These are phyloP conservation scores for Tapirus indicus DNA, from an alignment of 2,797 vertebrate species.

Conservation along the genomic window DNA sequence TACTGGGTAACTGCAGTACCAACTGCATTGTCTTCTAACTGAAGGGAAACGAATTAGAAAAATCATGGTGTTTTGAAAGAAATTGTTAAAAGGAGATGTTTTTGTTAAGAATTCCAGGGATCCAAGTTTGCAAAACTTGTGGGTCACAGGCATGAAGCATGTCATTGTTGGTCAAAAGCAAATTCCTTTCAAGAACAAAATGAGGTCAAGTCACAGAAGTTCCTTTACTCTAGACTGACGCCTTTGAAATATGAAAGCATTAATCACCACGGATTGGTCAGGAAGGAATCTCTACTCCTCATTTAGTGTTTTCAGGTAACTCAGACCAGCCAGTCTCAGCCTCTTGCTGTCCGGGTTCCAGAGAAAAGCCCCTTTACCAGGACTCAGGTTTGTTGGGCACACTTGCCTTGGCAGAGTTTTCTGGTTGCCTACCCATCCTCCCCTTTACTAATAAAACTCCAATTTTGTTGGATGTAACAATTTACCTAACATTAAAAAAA, in stretches of 20 bases:
- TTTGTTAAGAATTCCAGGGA: background rate
- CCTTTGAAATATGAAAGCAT: background rate
- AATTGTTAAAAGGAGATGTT: background rate
- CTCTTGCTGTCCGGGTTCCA: background rate
- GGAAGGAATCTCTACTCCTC: background rate
- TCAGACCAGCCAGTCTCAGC: background rate
- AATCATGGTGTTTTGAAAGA: background rate
- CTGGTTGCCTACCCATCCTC: background rate
- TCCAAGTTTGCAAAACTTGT: background rate
- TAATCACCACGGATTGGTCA: background rate
- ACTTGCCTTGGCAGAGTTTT: background rate
- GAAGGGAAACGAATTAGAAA: background rate
- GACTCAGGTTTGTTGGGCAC: background rate
- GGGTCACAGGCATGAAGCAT: background rate
- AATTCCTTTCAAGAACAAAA: slow-evolving; percentile 38
- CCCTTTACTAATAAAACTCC: background rate
- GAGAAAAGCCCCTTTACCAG: background rate
- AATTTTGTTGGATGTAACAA: background rate
- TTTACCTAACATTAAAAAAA: background rate
- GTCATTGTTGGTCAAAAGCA: background rate
- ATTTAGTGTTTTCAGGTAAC: background rate
- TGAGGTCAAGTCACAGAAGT: background rate
- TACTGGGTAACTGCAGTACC: background rate
- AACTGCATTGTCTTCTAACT: background rate
- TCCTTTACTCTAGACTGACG: background rate